Base-by-base conservation (phyloP, 2,797 vertebrate genomes). In the Parauchenoglanis ngamensis region DNA sequence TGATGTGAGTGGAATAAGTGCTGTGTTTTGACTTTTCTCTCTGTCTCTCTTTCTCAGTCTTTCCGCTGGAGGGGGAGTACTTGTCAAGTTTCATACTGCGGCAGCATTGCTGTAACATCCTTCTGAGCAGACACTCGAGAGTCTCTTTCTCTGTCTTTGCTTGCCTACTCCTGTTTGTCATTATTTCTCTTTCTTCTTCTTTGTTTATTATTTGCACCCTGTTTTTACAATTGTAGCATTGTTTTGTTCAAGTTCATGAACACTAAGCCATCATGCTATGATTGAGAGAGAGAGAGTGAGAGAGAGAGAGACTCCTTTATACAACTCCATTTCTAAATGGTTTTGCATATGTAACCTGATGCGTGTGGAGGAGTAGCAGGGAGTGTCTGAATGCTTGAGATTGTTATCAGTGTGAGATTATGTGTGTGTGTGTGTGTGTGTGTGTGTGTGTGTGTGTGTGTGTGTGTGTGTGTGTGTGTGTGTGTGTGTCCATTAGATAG, bases 361-460 rank as follows among this genome's bases (percentile, higher is more conserved):
- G 84, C 88, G 56, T 90, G 76, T 88, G 80, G 85, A 90, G 76
- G 89, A 89, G 88, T 88, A 85, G 85, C 83, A 88, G 90, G 90
- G 88, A 90, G 88, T 91, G 91, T 91, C 84, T 90, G 89, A 91
- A 91, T 90, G 86, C 85, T 92, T 91, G 86, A 92, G 92, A 92
- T 89, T 88, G 85, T 88, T 90, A 90, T 92, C 92, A 84, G 86
- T 90, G 90, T 91, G 88, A 87, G 85, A 90, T 87, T 83, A 73
- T 21, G 23, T 67, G 72, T 87, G 44, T 31, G 81, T 57, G 76
- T 80, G 84, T 65, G 85, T 86, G 61, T 54, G 56, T 57, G 76
- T 80, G 84, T 65, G 85, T 86, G 61, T 54, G 56, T 65, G 35
- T 35, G 57, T 54, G 44, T 65, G 57, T 87, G 80, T 84, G 85